Percentiles rank a stretch among this genome's conserved stretches.
Evolutionary conservation across 2,888 invertebrate species (phyloP).

Genomic region (Synergus laeviventris): DNA sequence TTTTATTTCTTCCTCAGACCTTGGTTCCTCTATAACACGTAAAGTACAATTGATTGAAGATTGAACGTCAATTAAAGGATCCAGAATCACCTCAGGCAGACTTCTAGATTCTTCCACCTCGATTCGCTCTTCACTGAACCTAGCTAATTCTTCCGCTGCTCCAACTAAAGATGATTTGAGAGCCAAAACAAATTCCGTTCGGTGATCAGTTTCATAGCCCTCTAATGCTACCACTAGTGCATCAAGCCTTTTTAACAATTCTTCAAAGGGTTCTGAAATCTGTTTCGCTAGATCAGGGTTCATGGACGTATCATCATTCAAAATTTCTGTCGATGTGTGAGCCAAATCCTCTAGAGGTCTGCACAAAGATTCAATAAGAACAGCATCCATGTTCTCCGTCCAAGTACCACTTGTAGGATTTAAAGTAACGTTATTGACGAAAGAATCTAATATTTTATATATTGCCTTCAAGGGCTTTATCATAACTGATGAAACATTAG

Average conservation of each 20-base stretch:
- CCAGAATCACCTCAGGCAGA: conserved; percentile 67
- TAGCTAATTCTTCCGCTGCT: conserved; percentile 57
- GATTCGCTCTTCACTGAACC: conserved; percentile 41
- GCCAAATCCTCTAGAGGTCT: conserved; percentile 67
- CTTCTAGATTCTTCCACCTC: conserved; percentile 53
- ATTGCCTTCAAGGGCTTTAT: conserved; percentile 52
- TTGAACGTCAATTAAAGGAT: conserved; percentile 69
- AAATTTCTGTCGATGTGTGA: conserved; percentile 45
- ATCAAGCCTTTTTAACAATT: conserved; percentile 65
- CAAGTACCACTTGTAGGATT: conserved; percentile 62
- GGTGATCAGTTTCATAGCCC: conserved; percentile 66
- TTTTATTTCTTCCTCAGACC: conserved; percentile 54
- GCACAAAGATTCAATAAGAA: conserved; percentile 69
- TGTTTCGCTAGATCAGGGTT: conserved; percentile 47
- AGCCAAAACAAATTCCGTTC: conserved; percentile 62
- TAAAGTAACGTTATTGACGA: conserved; percentile 58
- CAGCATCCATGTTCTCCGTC: conserved; percentile 69
- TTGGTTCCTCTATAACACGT: conserved; percentile 61
- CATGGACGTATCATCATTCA: conserved; percentile 43
- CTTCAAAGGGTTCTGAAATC: conserved; percentile 61
- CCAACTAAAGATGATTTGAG: conserved; percentile 59
- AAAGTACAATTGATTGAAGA: conserved; percentile 64
- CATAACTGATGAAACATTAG: conserved; percentile 41
- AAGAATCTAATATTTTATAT: conserved; percentile 55
- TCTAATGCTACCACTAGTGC: conserved; percentile 66